Conservation (phyloP, 1,140 invertebrate genomes). For the Hylaeus anthracinus region DNA sequence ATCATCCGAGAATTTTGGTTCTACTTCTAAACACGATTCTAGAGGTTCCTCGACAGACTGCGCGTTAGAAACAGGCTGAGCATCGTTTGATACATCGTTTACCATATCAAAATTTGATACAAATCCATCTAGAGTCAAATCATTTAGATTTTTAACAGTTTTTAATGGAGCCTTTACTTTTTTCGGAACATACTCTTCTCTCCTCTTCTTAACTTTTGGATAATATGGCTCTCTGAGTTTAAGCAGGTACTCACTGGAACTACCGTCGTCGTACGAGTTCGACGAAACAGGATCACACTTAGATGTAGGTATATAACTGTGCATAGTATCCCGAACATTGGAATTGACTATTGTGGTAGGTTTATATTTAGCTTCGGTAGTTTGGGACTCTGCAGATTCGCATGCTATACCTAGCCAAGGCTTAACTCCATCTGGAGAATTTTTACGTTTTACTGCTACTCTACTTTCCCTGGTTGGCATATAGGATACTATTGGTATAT, state of each 20-base stretch:
- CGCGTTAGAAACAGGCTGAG: slow-evolving; percentile 25
- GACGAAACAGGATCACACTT: slow-evolving; percentile 65
- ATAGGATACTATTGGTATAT: slow-evolving; percentile 79
- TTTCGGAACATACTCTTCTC: slow-evolving; percentile 78
- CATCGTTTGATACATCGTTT: slow-evolving; percentile 68
- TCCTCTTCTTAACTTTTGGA: slow-evolving; percentile 74
- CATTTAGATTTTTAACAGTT: slow-evolving; percentile 61
- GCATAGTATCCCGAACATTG: slow-evolving; percentile 47
- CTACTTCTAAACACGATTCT: slow-evolving; percentile 65
- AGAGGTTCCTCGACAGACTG: slow-evolving; percentile 58
- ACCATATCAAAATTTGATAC: slow-evolving; percentile 77
- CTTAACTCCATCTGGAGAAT: slow-evolving; percentile 65
- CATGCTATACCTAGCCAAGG: slow-evolving; percentile 69
- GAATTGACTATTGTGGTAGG: slow-evolving; percentile 71
- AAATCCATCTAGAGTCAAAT: slow-evolving; percentile 74
- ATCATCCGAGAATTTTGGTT: slow-evolving; percentile 76
- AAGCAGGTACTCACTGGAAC: slow-evolving; percentile 69
- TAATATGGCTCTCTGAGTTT: slow-evolving; percentile 73
- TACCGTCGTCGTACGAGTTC: slow-evolving; percentile 70
- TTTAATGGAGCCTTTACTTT: slow-evolving; percentile 75
- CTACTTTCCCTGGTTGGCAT: slow-evolving; percentile 75
- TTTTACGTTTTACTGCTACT: slow-evolving; percentile 77
- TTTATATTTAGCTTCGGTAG: slow-evolving; percentile 71
- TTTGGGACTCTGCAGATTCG: slow-evolving; percentile 61
- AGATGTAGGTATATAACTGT: slow-evolving; percentile 73